phyloP scores from a whole-genome alignment of 2,113 vertebrate genomes.

The Corythaeola cristata region DNA sequence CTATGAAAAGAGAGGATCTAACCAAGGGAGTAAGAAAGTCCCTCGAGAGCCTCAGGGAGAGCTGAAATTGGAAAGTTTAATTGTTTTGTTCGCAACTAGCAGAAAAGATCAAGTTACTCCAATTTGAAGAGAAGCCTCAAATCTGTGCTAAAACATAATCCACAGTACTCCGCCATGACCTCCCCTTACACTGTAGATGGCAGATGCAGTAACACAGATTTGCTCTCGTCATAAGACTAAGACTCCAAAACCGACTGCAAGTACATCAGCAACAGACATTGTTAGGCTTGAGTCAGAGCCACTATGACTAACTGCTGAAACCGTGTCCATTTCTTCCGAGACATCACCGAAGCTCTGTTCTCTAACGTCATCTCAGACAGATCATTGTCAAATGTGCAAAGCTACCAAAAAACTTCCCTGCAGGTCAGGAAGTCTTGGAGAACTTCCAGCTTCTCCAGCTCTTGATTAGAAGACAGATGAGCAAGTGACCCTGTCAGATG shows the following conservation, averaged over 20 bases:
- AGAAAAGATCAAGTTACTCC: not conserved
- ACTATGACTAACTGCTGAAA: not conserved
- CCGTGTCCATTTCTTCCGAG: not conserved
- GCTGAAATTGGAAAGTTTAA: not conserved
- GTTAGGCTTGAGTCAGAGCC: not conserved
- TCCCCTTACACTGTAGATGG: not conserved
- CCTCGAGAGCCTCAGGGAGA: not conserved
- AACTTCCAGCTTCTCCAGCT: not conserved
- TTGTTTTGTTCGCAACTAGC: not conserved
- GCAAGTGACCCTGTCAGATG: not conserved
- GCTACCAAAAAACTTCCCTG: not conserved
- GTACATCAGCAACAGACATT: not conserved
- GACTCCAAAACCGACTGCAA: not conserved
- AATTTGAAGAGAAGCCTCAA: not conserved
- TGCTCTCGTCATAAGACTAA: not conserved
- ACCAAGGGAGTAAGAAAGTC: not conserved
- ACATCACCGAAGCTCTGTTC: not conserved
- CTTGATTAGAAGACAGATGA: not conserved
- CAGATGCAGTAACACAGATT: not conserved
- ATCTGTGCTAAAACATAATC: not conserved
- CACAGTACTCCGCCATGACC: not conserved
- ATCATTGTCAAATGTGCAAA: not conserved
- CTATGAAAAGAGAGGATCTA: not conserved
- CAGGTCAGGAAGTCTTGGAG: not conserved
- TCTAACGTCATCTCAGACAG: not conserved